Base-by-base conservation (phyloP, 1,140 invertebrate genomes). In the Sycophila sp. region DNA sequence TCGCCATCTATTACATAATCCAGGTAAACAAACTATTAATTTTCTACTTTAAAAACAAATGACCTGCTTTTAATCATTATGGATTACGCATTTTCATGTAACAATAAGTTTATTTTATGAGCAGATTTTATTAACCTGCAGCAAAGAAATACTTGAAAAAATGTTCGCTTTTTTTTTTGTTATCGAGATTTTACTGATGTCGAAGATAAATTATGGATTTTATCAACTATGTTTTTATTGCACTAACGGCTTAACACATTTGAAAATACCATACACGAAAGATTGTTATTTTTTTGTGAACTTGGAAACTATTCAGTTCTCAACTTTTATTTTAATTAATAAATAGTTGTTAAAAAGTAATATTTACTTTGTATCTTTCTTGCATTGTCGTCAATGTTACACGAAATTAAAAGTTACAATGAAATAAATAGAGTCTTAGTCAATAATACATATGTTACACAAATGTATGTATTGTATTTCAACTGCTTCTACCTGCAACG, bases 151-250 rank as follows among this genome's bases (percentile, higher is more conserved):
- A 62, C 34, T 69, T 32, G 17, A 55, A 55, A 69, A 40, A 67
- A 60, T 38, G 34, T 51, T 38, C 28, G 28, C 4, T 11, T 34
- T 22, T 40, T 32, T 58, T 24, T 60, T 38, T 40, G 26, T 55
- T 53, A 53, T 32, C 19, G 34, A 62, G 42, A 49, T 36, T n/a
- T 69, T 30, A 51, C 55, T 30, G 19, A 36, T 55, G 24, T 42
- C 28, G 4, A 55, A 28, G 5, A 63, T 45, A 53, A 26, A 34
- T 63, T 45, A 40, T 42, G 34, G 42, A 62, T 40, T 47, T 60
- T 69, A 62, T 63, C n/a, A 69, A 42, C 49, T 63, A 62, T 55
- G 58, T 22, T 42, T 40, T 69, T 62, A 69, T 69, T 69, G 67
- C 67, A 62, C 58, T 63, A 59, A 69, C 13, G 36, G 67, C 34